These are phyloP conservation scores for Colaptes auratus DNA, from an alignment of 2,113 vertebrate species.

Conservation along the genomic window DNA sequence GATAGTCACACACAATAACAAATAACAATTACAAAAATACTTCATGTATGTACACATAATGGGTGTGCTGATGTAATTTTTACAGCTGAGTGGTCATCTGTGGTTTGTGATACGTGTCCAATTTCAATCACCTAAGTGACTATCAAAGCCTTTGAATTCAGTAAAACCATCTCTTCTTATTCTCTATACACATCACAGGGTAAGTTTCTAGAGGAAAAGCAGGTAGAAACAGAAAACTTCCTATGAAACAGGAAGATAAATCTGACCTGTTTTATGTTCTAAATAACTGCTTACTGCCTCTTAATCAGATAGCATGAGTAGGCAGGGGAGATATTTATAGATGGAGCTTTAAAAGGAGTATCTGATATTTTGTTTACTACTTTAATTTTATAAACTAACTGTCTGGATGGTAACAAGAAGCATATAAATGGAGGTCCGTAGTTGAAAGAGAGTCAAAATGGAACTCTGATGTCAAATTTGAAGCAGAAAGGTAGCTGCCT, in stretches of 20 bases:
- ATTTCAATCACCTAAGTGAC: neutral
- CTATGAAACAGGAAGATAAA: neutral
- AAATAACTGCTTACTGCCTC: constrained; percentile 19
- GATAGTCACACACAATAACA: neutral
- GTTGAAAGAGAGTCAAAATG: constrained; percentile 31
- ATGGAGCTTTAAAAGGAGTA: constrained; percentile 43
- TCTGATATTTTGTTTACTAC: constrained; percentile 66
- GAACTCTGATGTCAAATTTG: neutral
- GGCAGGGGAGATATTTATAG: constrained; percentile 56
- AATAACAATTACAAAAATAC: neutral
- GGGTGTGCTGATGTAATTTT: neutral
- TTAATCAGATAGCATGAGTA: constrained; percentile 46
- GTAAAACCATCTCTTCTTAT: neutral
- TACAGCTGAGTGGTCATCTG: neutral
- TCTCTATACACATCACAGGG: neutral
- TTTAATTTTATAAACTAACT: constrained; percentile 63
- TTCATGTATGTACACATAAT: neutral
- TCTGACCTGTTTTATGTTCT: constrained; percentile 13
- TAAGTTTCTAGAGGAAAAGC: neutral
- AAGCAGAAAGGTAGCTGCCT: constrained; percentile 18
- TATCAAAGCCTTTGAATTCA: neutral
- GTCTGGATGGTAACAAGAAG: constrained; percentile 15
- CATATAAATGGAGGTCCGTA: constrained; percentile 30
- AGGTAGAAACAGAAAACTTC: neutral
- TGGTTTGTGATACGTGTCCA: neutral